phyloP scores from a whole-genome alignment of 92 coral and sea anemone species.

The Porites lobata region DNA sequence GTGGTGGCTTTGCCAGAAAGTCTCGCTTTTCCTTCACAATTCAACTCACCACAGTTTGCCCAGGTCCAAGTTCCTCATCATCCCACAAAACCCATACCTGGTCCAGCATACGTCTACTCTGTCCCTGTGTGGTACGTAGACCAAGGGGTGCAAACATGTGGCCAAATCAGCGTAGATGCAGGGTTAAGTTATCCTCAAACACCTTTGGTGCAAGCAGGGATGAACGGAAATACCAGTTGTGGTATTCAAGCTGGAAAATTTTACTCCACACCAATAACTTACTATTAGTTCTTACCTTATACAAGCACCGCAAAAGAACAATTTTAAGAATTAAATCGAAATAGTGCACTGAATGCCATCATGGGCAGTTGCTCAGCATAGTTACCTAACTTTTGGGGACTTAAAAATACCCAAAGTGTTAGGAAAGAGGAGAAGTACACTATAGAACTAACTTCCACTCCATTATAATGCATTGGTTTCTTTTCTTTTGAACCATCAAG shows the following conservation, averaged over 20 bases:
- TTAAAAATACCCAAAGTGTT: too few species aligned
- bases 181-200: slow-evolving; percentile 7
- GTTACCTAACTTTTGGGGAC: too few species aligned
- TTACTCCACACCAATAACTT: slow-evolving; percentile 10
- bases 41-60: slow-evolving; percentile 24
- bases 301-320: not conserved
- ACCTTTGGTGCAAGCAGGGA: slow-evolving; percentile 8
- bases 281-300: not conserved
- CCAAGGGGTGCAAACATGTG: slow-evolving; percentile 1
- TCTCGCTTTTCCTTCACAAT: not conserved
- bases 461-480: too few species aligned
- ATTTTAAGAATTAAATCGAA: too few species aligned
- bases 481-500: too few species aligned
- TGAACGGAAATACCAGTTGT: not conserved
- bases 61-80: slow-evolving; percentile 35
- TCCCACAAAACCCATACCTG: slow-evolving; percentile 19
- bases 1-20: not conserved
- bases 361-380: too few species aligned
- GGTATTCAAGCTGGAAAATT: slow-evolving; percentile 15
- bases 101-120: slow-evolving; percentile 25
- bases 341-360: too few species aligned
- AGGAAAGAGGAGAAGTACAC: too few species aligned
- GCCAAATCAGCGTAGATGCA: slow-evolving; percentile 24
- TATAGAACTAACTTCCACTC: too few species aligned
- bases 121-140: slow-evolving; percentile 50